These are phyloP conservation scores for Gobio gobio DNA, from an alignment of 2,113 vertebrate genomes.

Conservation along the genomic window DNA sequence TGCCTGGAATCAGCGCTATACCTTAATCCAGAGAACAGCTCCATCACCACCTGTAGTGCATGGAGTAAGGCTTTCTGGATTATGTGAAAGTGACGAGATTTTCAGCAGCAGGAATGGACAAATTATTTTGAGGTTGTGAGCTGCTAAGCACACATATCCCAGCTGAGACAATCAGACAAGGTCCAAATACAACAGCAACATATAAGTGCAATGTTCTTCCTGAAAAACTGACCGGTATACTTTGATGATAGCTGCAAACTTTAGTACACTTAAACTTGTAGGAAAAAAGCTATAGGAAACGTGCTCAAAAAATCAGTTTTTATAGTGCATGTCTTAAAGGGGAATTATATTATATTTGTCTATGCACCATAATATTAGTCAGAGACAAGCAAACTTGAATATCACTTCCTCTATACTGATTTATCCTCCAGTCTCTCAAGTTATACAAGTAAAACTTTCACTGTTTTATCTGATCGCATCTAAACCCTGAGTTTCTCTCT, in stretches of 20 bases:
- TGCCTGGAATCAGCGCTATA: neutral
- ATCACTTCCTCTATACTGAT: neutral
- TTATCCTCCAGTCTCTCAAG: too few relatives aligned
- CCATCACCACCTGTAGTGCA: constrained; percentile 18
- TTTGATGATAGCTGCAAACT: neutral
- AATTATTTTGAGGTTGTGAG: constrained; percentile 35
- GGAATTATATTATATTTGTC: neutral
- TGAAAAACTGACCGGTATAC: neutral
- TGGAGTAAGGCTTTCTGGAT: constrained; percentile 23
- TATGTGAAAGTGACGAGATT: constrained; percentile 42
- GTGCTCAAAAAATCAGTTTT: too few relatives aligned
- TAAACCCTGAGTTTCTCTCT: neutral
- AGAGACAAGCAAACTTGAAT: neutral
- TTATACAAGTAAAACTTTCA: neutral
- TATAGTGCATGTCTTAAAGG: neutral
- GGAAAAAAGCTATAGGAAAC: too few relatives aligned
- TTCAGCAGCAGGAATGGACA: constrained; percentile 18
- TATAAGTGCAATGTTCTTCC: neutral
- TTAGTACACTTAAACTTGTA: too few relatives aligned
- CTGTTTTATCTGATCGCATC: neutral
- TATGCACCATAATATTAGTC: neutral
- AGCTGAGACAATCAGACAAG: neutral
- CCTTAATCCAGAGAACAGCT: constrained; percentile 13
- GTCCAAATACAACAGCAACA: neutral
- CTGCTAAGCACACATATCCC: constrained; percentile 10